phyloP scores from a whole-genome alignment of 1,140 invertebrate species.

The Leptinotarsa undecemlineata region DNA sequence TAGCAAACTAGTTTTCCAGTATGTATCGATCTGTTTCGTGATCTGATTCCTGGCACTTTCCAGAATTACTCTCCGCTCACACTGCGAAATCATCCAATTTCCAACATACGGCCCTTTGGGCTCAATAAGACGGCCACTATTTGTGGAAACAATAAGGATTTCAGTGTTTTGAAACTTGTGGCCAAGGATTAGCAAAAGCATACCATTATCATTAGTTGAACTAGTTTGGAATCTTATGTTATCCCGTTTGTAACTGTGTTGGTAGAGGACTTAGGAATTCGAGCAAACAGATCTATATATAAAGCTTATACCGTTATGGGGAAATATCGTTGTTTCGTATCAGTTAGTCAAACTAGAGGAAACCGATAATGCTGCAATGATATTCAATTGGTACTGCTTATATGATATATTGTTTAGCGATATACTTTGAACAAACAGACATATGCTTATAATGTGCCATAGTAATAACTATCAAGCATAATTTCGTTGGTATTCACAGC shows the following conservation, averaged over 20 bases:
- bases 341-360: neutral
- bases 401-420: no score
- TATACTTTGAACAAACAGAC: no score
- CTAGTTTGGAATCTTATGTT: slow-evolving; percentile 16
- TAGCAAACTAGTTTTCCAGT: no score
- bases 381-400: neutral
- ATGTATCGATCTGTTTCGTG: no score
- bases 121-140: neutral
- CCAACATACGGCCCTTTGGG: neutral
- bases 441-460: no score
- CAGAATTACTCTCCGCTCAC: neutral
- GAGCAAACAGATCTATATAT: slow-evolving; percentile 9
- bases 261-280: slow-evolving; percentile 4
- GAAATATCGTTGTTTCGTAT: neutral
- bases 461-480: no score
- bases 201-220: slow-evolving; percentile 11
- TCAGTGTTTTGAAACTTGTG: slow-evolving; percentile 18
- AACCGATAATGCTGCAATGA: neutral
- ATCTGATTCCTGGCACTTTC: no score
- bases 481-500: no score
- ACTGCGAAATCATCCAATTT: neutral
- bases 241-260: slow-evolving; percentile 8
- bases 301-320: neutral
- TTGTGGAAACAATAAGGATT: slow-evolving; percentile 22
- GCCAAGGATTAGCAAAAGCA: slow-evolving; percentile 9